phyloP scores from a whole-genome alignment of 1,140 invertebrate genomes.

The Telenomus remus region DNA sequence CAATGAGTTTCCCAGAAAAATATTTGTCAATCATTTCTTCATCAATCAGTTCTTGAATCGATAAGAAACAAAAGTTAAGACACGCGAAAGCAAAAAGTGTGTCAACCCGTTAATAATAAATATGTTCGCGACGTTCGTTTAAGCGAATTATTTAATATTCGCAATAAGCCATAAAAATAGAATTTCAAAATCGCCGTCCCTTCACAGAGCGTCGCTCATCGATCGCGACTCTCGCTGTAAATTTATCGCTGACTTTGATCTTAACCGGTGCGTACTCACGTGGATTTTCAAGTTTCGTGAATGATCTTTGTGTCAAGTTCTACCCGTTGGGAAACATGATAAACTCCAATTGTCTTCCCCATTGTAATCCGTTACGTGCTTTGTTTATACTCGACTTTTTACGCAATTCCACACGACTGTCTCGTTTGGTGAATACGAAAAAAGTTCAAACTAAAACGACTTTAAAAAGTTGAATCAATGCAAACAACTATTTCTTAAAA shows the following conservation, averaged over 20 bases:
- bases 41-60: too few species aligned
- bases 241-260: constrained; percentile 35
- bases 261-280: constrained; percentile 21
- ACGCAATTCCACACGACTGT: too few species aligned
- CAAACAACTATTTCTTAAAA: too few species aligned
- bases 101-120: constrained; percentile 23
- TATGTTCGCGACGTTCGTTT: constrained; percentile 2
- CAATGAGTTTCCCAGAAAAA: too few species aligned
- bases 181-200: constrained; percentile 24
- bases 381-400: too few species aligned
- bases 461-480: too few species aligned
- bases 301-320: constrained; percentile 15
- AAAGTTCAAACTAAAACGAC: neutral
- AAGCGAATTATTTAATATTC: constrained; percentile 15
- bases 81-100: constrained; percentile 15
- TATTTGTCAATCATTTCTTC: too few species aligned
- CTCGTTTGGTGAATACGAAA: neutral
- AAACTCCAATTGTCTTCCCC: too few species aligned
- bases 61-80: neutral
- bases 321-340: neutral
- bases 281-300: constrained; percentile 25
- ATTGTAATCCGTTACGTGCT: too few species aligned
- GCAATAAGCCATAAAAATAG: constrained; percentile 27
- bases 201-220: constrained; percentile 6
- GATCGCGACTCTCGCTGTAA: constrained; percentile 18